phyloP scores from a whole-genome alignment of 2,797 vertebrate species.

The Cebuella pygmaea region DNA sequence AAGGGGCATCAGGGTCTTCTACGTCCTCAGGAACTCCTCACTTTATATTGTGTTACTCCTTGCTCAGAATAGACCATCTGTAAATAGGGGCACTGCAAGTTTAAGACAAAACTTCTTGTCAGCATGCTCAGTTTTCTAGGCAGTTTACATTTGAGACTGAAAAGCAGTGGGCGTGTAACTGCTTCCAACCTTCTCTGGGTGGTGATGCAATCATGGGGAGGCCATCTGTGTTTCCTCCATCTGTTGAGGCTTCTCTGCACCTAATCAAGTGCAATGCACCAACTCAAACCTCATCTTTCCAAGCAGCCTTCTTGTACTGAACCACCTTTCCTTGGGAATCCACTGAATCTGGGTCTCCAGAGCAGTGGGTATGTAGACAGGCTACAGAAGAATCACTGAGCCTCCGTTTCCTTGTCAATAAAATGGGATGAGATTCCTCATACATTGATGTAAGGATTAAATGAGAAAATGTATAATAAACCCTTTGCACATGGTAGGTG shows the following conservation, averaged over 20 bases:
- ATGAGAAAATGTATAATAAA: neutral
- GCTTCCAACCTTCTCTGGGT: slow-evolving; percentile 63
- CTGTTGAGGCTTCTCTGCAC: slow-evolving; percentile 48
- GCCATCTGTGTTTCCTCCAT: slow-evolving; percentile 73
- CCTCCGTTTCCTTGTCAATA: neutral
- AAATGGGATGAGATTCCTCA: neutral
- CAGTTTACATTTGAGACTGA: slow-evolving; percentile 68
- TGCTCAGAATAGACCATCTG: neutral
- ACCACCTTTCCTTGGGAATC: neutral
- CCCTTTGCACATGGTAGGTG: neutral
- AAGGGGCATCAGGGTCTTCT: neutral
- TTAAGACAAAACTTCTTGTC: slow-evolving; percentile 36
- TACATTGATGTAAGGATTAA: neutral
- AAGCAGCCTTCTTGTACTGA: neutral
- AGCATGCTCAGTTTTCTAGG: slow-evolving; percentile 55
- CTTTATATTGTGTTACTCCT: neutral
- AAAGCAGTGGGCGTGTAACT: slow-evolving; percentile 54
- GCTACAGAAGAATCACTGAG: neutral
- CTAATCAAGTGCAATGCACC: neutral
- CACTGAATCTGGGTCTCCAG: neutral
- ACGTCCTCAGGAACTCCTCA: neutral
- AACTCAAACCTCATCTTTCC: neutral
- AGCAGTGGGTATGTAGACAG: neutral
- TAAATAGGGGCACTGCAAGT: neutral
- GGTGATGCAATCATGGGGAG: slow-evolving; percentile 57